These are phyloP conservation scores for Mus spretus DNA, from an alignment of 2,797 vertebrate species.

Conservation along the genomic window DNA sequence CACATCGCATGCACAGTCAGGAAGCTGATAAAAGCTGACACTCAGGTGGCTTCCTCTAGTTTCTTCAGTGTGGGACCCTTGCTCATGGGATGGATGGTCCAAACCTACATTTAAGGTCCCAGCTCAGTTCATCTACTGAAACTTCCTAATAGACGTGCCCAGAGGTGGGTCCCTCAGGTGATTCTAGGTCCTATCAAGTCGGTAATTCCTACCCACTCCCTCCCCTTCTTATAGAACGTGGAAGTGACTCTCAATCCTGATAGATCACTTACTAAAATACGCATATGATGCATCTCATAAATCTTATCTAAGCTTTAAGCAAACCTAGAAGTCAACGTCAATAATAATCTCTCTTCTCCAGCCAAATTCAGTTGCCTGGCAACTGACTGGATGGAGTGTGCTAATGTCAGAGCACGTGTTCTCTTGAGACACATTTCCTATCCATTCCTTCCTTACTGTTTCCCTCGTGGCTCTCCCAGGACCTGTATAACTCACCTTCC, in stretches of 20 bases:
- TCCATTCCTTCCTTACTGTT: slow-evolving; percentile 14
- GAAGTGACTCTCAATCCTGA: not conserved
- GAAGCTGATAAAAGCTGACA: not conserved
- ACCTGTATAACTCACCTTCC: not conserved
- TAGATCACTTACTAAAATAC: not conserved
- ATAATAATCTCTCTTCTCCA: not conserved
- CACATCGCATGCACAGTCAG: not conserved
- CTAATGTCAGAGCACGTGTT: not conserved
- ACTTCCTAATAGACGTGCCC: not conserved
- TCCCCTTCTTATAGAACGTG: not conserved
- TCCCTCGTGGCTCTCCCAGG: not conserved
- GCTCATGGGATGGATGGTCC: not conserved
- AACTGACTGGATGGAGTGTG: not conserved
- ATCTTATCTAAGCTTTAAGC: not conserved
- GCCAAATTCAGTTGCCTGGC: not conserved
- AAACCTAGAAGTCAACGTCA: not conserved
- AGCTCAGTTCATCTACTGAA: not conserved
- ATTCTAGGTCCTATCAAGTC: not conserved
- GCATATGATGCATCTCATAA: not conserved
- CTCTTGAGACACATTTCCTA: not conserved
- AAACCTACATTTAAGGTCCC: not conserved
- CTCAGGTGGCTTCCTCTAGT: not conserved
- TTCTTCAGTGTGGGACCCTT: not conserved
- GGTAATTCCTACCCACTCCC: no score
- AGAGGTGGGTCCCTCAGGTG: not conserved